A percentile compares a stretch with the other conserved stretches of the same genome.
These are phyloP conservation scores for Eudemis profundana DNA, from an alignment of 2,888 invertebrate species.

Conservation along the genomic window DNA sequence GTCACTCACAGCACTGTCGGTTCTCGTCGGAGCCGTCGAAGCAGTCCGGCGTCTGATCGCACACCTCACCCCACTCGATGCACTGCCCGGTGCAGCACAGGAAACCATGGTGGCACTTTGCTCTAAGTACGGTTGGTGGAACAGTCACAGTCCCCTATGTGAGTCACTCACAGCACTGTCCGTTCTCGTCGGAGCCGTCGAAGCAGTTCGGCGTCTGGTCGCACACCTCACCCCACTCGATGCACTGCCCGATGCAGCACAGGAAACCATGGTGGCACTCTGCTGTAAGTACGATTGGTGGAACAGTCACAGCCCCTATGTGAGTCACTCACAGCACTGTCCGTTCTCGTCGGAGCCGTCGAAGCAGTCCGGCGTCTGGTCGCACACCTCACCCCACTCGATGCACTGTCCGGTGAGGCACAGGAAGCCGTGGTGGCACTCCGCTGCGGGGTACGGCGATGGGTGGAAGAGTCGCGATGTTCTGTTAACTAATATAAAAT, in stretches of 20 bases:
- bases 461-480: slow-evolving; percentile 56
- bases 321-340: slow-evolving; percentile 83
- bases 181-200: slow-evolving; percentile 89
- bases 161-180: slow-evolving; percentile 86
- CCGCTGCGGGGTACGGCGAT: slow-evolving; percentile 46
- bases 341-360: slow-evolving; percentile 90
- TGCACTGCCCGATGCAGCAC: slow-evolving; percentile 73
- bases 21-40: slow-evolving; percentile 89
- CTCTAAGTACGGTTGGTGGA: slow-evolving; percentile 49
- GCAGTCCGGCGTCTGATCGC: slow-evolving; percentile 88
- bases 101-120: no score
- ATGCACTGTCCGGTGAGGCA: slow-evolving; percentile 86
- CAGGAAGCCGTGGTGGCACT: slow-evolving; percentile 62
- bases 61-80: slow-evolving; percentile 86
- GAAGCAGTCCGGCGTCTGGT: slow-evolving; percentile 86
- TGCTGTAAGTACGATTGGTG: slow-evolving; percentile 43
- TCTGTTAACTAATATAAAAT: slow-evolving; percentile 60
- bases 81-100: slow-evolving; percentile 84
- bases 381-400: slow-evolving; percentile 86
- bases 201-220: slow-evolving; percentile 86
- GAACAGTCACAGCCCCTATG: no score
- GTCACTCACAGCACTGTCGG: slow-evolving; percentile 83
- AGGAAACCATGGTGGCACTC: slow-evolving; percentile 47
- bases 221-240: slow-evolving; percentile 80
- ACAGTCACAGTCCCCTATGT: no score